Base-by-base conservation (phyloP, 30 jellyfish, hydroid and myxozoan genomes). In the Calvadosia cruxmelitensis region DNA sequence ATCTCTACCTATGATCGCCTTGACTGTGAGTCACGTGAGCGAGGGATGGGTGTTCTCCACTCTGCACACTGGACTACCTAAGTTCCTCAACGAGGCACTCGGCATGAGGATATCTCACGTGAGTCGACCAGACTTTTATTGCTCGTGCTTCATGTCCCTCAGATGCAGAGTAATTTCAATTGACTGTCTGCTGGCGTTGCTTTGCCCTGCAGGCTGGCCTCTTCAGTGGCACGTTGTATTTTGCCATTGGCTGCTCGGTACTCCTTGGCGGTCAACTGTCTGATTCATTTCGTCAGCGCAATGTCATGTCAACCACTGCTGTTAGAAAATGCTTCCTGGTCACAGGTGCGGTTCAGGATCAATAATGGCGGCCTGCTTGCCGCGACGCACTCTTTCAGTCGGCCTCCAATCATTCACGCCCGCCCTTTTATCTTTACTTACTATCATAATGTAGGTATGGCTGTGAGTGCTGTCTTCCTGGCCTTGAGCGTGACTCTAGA, bases 31-130 rank as follows among this genome's bases (percentile, higher is more conserved):
- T 1, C 97, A 88, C 73, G 81, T 94, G 33, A 73, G 97, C 68
- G 97, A 88, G 70, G 97, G 97, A 26, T 88, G 97, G 97, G 97
- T 92, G 10, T 88, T 88, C 74, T 75, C 88, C 29, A 76, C 91
- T 28, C 63, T 88, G 85, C 97, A 88, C 49, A 88, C 97, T 23
- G 61, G 93, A 31, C 75, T 88, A 36, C 97, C 97, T 0, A 88
- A 88, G 48, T 88, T 64, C 78, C 78, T 88, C 16, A 75, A 85
- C 7, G 97, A 88, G 69, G 97, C 97, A 16, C 69, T 88, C 53
- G 61, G 70, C 70, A 31, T 80, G 76, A 53, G 97, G 57, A 75
- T 88, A 20, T 77, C 93, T 13, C 71, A 74, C 64, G 97, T 88
- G 31, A 67, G n/a, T n/a, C n/a, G n/a, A n/a, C n/a, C n/a, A n/a